Evolutionary conservation across 2,113 vertebrate genomes (phyloP), one percentile per base, ranked within the genome.

Genomic region (Coptodon bakossiorum): DNA sequence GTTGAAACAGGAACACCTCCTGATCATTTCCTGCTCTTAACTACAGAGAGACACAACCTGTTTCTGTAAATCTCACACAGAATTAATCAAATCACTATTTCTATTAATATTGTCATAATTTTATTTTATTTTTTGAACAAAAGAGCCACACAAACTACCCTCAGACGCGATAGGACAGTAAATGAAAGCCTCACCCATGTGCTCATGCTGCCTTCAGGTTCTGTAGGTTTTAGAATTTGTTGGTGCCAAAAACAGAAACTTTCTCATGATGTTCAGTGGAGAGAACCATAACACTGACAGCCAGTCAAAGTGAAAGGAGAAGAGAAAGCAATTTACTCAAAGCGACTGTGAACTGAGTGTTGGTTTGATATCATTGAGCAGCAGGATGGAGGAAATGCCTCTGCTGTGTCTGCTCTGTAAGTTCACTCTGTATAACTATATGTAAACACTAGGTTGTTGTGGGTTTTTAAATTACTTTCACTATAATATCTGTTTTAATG

Each of bases 361-460:
- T 53, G 50, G 50, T 53, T 0, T 53, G 43, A 45, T 45, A 14
- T 45, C 12, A 6, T 0, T 45, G 43, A 43, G 40, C 0, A 45
- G 43, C 0, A 45, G 43, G 43, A 14, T 14, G 43, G 13, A 45
- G 3, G 6, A 45, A 45, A 45, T 3, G 12, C 6, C 12, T 43
- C 12, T 43, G 27, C 3, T 29, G 27, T 29, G 27, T 29, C 27
- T 4, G 12, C 40, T 14, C 40, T 43, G 40, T 43, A 43, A 43
- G 1, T 3, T 43, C 43, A 45, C 13, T 45, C 43, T 45, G 13
- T 45, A n/a, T n/a, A n/a, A n/a, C n/a, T n/a, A n/a, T n/a, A n/a
- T n/a, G n/a, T n/a, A n/a, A n/a, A n/a, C n/a, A n/a, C n/a, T n/a
- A n/a, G n/a, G n/a, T n/a, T n/a, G n/a, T n/a, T n/a, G n/a, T n/a